These are phyloP conservation scores for Colletes collaris DNA, from an alignment of 2,888 invertebrate genomes.

Conservation along the genomic window DNA sequence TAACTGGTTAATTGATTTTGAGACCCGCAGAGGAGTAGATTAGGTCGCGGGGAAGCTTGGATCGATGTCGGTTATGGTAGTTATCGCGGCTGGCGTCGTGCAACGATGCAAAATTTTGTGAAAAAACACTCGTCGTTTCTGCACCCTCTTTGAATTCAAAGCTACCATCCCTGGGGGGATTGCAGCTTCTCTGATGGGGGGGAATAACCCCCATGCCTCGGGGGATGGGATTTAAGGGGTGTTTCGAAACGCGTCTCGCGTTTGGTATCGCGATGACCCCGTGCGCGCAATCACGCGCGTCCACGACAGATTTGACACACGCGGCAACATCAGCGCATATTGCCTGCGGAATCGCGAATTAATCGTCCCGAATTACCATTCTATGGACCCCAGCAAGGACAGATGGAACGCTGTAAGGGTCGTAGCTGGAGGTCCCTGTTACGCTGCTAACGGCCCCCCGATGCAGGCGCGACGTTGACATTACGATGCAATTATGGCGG, in stretches of 20 bases:
- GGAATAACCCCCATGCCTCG: no score
- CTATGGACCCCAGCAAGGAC: slow-evolving; percentile 32
- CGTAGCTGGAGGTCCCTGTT: slow-evolving; percentile 35
- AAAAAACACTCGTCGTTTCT: no score
- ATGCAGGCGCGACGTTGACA: slow-evolving; percentile 34
- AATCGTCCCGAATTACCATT: slow-evolving; percentile 65
- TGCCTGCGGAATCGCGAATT: slow-evolving; percentile 65
- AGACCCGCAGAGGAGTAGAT: slow-evolving; percentile 61
- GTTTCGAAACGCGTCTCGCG: slow-evolving; percentile 34
- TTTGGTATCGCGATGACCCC: slow-evolving; percentile 31
- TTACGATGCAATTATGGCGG: slow-evolving; percentile 51
- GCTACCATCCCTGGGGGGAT: no score
- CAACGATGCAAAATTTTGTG: slow-evolving; percentile 33
- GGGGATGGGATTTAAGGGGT: neutral
- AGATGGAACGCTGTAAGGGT: slow-evolving; percentile 51
- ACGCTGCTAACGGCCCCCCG: slow-evolving; percentile 27
- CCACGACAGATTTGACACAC: slow-evolving; percentile 60
- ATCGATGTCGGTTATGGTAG: slow-evolving; percentile 53
- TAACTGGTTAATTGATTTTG: slow-evolving; percentile 68
- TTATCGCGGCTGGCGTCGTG: slow-evolving; percentile 29
- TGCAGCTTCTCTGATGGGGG: no score
- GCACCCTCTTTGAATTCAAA: no score
- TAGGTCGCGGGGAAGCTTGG: slow-evolving; percentile 36
- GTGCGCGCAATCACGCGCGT: slow-evolving; percentile 41
- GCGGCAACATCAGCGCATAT: slow-evolving; percentile 52